Percentiles rank a stretch among this genome's conserved stretches.
Conservation (phyloP, 2,797 vertebrate genomes). For the Peromyscus aztecus region DNA sequence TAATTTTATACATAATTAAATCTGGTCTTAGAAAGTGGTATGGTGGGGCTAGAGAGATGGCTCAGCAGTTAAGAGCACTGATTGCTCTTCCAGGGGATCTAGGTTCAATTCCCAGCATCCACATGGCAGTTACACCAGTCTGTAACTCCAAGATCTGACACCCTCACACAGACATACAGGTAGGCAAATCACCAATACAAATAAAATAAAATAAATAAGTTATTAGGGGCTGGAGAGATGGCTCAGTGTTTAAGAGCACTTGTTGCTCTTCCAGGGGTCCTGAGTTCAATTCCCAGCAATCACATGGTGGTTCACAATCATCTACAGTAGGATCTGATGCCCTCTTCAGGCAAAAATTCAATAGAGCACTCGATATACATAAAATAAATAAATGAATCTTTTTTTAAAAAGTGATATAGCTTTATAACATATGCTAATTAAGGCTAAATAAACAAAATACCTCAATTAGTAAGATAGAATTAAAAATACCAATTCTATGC, state of each 20-base stretch:
- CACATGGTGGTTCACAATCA: neutral
- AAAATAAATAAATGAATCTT: neutral
- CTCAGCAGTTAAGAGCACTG: too few relatives aligned
- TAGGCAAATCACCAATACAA: neutral
- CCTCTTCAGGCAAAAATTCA: neutral
- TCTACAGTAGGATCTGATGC: neutral
- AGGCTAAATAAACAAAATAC: neutral
- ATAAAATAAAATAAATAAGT: neutral
- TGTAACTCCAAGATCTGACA: neutral
- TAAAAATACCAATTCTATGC: neutral
- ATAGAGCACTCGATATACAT: neutral
- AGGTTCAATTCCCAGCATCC: neutral
- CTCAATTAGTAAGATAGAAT: constrained; percentile 9
- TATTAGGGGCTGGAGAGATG: neutral
- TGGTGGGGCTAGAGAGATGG: neutral
- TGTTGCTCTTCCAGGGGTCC: neutral
- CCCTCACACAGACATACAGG: neutral
- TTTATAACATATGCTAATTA: neutral
- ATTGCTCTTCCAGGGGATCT: neutral
- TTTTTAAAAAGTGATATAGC: neutral
- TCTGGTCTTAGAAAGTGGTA: neutral
- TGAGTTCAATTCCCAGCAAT: neutral
- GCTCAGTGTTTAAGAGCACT: neutral
- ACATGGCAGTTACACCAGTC: neutral
- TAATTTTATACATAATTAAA: constrained; percentile 31